Percentiles rank a stretch among this genome's conserved stretches.
These are phyloP conservation scores for Pediacus dermestoides DNA, from an alignment of 2,888 invertebrate species.

Conservation along the genomic window DNA sequence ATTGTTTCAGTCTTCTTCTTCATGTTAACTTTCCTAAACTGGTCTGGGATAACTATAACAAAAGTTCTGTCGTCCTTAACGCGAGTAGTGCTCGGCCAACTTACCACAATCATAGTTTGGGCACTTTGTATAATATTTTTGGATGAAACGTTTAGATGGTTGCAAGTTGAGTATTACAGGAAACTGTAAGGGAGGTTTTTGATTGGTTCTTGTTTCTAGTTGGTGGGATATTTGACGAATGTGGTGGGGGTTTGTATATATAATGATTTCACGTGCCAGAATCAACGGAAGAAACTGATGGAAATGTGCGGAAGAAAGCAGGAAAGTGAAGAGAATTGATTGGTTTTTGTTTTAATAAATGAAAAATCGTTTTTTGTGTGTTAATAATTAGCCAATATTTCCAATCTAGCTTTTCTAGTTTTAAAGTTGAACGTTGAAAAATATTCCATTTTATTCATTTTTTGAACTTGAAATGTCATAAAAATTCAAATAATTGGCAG, in stretches of 20 bases:
- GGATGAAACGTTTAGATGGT: conserved; percentile 78
- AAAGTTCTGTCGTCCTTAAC: conserved; percentile 84
- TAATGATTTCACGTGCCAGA: conserved; percentile 56
- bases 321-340: too few species aligned
- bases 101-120: conserved; percentile 87
- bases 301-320: too few species aligned
- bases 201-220: conserved; percentile 31
- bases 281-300: too few species aligned
- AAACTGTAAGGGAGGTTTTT: background rate
- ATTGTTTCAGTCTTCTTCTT: too few species aligned
- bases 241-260: conserved; percentile 81
- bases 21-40: conserved; percentile 82
- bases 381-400: too few species aligned
- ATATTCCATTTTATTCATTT: too few species aligned
- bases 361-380: too few species aligned
- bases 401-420: too few species aligned
- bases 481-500: too few species aligned
- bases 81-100: conserved; percentile 40
- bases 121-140: conserved; percentile 67
- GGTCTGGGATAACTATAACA: conserved; percentile 65
- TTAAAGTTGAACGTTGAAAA: too few species aligned
- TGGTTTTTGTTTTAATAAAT: too few species aligned
- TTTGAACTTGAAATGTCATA: too few species aligned
- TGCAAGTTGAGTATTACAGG: conserved; percentile 55
- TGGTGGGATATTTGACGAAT: conserved; percentile 70